These are phyloP conservation scores for Nymphalis urticae DNA, from an alignment of 2,888 invertebrate genomes.

Conservation along the genomic window DNA sequence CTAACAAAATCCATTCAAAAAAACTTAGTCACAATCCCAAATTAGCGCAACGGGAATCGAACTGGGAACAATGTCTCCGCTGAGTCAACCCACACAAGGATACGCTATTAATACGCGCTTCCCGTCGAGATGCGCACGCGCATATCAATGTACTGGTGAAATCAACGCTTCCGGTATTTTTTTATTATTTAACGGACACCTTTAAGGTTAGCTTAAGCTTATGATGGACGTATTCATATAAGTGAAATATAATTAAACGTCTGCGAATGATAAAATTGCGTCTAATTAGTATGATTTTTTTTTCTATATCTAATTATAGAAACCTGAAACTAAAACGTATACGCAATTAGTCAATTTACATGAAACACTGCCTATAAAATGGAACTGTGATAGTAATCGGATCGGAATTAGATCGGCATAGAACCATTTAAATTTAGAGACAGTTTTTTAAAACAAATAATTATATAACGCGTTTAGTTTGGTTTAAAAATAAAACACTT, in stretches of 20 bases:
- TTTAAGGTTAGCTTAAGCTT: conserved; percentile 15
- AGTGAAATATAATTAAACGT: conserved; percentile 6
- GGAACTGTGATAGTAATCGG: too few species aligned
- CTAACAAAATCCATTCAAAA: background rate
- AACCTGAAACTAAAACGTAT: too few species aligned
- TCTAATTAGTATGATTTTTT: too few species aligned
- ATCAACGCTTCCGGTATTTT: conserved; percentile 30
- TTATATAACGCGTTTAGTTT: too few species aligned
- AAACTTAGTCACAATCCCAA: conserved; percentile 2
- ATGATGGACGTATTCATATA: conserved; percentile 18
- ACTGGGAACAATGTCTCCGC: conserved; percentile 23
- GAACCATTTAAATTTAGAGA: too few species aligned
- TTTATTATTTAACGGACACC: conserved; percentile 17
- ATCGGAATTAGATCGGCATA: too few species aligned
- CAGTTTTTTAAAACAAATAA: too few species aligned
- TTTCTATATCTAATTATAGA: too few species aligned
- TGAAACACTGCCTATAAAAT: too few species aligned
- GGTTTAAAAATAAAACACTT: too few species aligned
- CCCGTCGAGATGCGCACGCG: conserved; percentile 46
- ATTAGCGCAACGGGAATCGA: conserved; percentile 21
- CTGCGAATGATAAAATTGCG: background rate
- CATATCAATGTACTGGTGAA: conserved; percentile 50
- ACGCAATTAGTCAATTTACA: too few species aligned
- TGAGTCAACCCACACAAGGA: conserved; percentile 38
- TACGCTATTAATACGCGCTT: conserved; percentile 42